A percentile compares a stretch with the other conserved stretches of the same genome.
phyloP scores from a whole-genome alignment of 2,113 vertebrate species.

The Microtus oregoni region DNA sequence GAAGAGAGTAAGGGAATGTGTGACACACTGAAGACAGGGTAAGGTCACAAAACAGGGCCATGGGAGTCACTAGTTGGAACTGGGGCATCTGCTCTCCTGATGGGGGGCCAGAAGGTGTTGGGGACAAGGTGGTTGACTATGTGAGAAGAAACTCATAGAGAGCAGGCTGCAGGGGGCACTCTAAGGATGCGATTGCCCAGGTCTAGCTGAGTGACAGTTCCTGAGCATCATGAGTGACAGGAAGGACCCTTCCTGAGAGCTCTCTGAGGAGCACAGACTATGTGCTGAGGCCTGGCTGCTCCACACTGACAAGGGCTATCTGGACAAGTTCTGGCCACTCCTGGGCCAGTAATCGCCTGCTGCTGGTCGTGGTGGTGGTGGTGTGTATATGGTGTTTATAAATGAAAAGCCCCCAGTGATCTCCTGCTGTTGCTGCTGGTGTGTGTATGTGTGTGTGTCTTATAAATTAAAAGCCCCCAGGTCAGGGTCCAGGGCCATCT shows the following conservation, averaged over 20 bases:
- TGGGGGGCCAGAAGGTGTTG: not conserved
- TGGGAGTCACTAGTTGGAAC: accelerated
- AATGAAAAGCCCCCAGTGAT: not conserved
- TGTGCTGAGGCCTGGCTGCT: not conserved
- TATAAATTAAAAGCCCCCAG: not conserved
- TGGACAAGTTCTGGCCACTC: not conserved
- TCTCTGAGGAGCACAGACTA: not conserved
- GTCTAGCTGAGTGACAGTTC: not conserved
- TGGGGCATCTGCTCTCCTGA: not conserved
- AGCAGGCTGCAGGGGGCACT: not conserved
- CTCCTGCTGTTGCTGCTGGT: not conserved
- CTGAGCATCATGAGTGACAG: not conserved
- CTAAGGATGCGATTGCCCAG: accelerated
- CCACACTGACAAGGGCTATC: not conserved
- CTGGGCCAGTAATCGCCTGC: not conserved
- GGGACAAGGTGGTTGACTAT: not conserved
- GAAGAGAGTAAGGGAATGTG: not conserved
- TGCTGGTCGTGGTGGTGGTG: not conserved
- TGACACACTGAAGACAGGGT: accelerated
- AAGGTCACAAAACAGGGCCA: not conserved
- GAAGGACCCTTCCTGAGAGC: not conserved
- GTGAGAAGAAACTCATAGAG: not conserved
- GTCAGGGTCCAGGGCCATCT: not conserved
- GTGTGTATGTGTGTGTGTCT: too few relatives aligned
- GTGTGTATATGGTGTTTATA: not conserved